phyloP scores from a whole-genome alignment of 2,888 invertebrate species.

The Cynaeus angustus region DNA sequence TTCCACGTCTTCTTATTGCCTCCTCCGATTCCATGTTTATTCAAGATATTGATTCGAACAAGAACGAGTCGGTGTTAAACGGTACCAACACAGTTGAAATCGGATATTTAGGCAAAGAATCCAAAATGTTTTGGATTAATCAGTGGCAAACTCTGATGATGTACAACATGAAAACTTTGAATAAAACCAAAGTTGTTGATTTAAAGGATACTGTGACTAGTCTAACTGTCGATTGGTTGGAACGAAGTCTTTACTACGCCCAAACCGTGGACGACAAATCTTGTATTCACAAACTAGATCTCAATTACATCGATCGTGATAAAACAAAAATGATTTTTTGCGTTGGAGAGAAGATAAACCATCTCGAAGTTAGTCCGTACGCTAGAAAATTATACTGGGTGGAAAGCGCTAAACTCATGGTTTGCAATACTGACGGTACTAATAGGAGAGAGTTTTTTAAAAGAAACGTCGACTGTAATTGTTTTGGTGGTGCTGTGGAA shows the following conservation, averaged over 20 bases:
- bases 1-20: slow-evolving; percentile 86
- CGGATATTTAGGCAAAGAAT: slow-evolving; percentile 80
- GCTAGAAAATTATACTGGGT: slow-evolving; percentile 86
- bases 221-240: slow-evolving; percentile 91
- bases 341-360: slow-evolving; percentile 76
- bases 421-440: slow-evolving; percentile 76
- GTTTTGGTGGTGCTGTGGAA: slow-evolving; percentile 78
- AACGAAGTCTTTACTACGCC: slow-evolving; percentile 87
- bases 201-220: slow-evolving; percentile 77
- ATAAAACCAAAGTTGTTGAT: slow-evolving; percentile 74
- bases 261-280: slow-evolving; percentile 72
- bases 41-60: slow-evolving; percentile 83
- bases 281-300: slow-evolving; percentile 78
- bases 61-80: slow-evolving; percentile 74
- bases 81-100: slow-evolving; percentile 73
- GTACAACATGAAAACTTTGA: slow-evolving; percentile 75
- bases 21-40: slow-evolving; percentile 83
- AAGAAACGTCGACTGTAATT: slow-evolving; percentile 74
- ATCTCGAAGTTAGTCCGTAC: slow-evolving; percentile 84
- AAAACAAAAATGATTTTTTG: slow-evolving; percentile 74
- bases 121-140: slow-evolving; percentile 88
- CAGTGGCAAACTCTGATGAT: slow-evolving; percentile 82
- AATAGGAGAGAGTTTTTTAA: slow-evolving; percentile 76
- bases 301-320: slow-evolving; percentile 77
- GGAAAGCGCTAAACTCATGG: slow-evolving; percentile 79